Evolutionary conservation across 2,888 invertebrate genomes (phyloP).

Genomic region (Epinotia bilunana): DNA sequence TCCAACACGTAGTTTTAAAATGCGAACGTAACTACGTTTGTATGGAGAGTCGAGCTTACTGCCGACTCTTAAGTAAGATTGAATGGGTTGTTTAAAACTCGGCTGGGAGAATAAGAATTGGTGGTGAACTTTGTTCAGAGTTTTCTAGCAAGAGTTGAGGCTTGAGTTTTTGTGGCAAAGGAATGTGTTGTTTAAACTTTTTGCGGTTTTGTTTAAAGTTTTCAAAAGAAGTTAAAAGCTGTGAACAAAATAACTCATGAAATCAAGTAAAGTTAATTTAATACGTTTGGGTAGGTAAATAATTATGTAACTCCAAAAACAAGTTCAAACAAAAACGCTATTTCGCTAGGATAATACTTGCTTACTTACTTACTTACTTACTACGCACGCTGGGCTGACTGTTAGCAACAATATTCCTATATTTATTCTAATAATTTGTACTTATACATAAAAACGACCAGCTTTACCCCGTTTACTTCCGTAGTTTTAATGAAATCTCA

Average conservation of each 20-base stretch:
- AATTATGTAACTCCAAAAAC: neutral
- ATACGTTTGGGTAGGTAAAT: neutral
- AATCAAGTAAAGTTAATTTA: neutral
- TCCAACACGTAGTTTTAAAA: no score
- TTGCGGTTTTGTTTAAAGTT: neutral
- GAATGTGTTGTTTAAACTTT: neutral
- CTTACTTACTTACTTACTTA: no score
- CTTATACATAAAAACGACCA: no score
- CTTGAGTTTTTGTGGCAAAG: neutral
- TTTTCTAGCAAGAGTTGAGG: neutral
- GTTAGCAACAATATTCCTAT: no score
- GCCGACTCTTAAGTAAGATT: no score
- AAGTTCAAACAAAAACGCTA: neutral
- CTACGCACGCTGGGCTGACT: no score
- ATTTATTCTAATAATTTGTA: no score
- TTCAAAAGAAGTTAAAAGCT: neutral
- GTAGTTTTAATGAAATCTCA: no score
- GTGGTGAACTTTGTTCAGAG: slow-evolving; percentile 14
- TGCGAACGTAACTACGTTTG: no score
- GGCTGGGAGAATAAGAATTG: slow-evolving; percentile 15
- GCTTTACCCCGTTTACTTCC: no score
- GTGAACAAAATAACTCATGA: neutral
- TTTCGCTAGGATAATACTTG: neutral
- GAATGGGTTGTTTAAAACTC: slow-evolving; percentile 36
- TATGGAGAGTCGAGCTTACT: no score